Base-by-base conservation (phyloP, 1,140 invertebrate genomes). In the Drosophila funebris region DNA sequence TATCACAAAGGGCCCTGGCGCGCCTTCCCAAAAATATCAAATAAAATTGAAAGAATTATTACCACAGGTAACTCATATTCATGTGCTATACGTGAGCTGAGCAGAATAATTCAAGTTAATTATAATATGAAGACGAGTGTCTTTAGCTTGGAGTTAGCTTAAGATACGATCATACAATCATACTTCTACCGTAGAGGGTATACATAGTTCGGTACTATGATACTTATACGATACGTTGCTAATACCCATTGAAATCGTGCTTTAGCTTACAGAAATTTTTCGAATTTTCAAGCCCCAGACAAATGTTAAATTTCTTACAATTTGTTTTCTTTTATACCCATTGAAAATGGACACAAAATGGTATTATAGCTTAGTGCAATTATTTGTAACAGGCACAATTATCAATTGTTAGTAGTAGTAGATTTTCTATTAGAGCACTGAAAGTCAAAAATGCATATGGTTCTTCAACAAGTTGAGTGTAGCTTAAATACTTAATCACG, bases 251-350 rank as follows among this genome's bases (percentile, higher is more conserved):
- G 22, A 14, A 36, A 27, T 60, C 53, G 44, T 46, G 41, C 31
- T 52, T 58, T n/a, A 22, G 48, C 22, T 61, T 36, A 22, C 7
- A 39, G 3, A 43, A 60, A 44, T 48, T 72, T 75, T 58, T 77
- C 13, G 39, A 36, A 67, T 50, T 78, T 52, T 14, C 16, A 50
- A 31, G 52, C 22, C 22, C 68, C 76, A 69, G 79, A 73, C 80
- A 76, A 79, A 79, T 76, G 68, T 80, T 80, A 60, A 72, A 73
- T 73, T 80, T 76, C 76, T 63, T 48, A 37, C 60, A 69, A 57
- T 50, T 50, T 58, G 36, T 71, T 53, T 60, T 54, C 33, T 54
- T 52, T 74, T 67, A 43, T 58, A 14, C 41, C 9, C 20, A 22
- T 22, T 44, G 18, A 5, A 22, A 44, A 44, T 11, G 3, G 11